These are phyloP conservation scores for Campaea margaritaria DNA, from an alignment of 2,888 invertebrate genomes.

Conservation along the genomic window DNA sequence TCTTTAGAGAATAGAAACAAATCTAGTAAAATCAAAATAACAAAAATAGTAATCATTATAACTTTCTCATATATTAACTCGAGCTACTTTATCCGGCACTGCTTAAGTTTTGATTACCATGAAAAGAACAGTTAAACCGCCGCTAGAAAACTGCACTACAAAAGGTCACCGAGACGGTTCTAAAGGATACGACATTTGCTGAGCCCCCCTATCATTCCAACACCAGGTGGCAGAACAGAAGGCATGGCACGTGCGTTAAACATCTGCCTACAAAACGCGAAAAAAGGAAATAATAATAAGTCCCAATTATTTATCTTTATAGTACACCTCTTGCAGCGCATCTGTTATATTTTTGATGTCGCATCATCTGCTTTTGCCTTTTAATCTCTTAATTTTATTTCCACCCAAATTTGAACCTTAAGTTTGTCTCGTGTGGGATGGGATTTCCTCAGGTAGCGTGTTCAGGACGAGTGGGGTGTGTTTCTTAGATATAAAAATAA, in stretches of 20 bases:
- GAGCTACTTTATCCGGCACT: background rate
- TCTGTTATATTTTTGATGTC: slow-evolving; percentile 67
- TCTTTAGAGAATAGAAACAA: too few relatives aligned
- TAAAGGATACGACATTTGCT: slow-evolving; percentile 51
- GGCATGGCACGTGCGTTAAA: slow-evolving; percentile 73
- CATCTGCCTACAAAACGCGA: slow-evolving; percentile 73
- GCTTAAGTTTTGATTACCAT: background rate
- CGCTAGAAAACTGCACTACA: slow-evolving; percentile 2
- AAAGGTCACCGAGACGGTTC: slow-evolving; percentile 16
- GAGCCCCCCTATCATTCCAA: slow-evolving; percentile 63
- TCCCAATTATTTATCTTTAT: slow-evolving; percentile 66
- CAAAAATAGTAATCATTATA: too few relatives aligned
- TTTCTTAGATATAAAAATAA: slow-evolving; percentile 37
- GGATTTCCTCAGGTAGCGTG: slow-evolving; percentile 9
- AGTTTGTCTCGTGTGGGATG: background rate
- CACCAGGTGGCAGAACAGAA: slow-evolving; percentile 72
- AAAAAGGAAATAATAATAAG: slow-evolving; percentile 60
- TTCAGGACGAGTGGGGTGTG: slow-evolving; percentile 9
- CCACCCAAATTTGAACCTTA: slow-evolving; percentile 26
- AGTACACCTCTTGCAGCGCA: slow-evolving; percentile 63
- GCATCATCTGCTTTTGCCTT: slow-evolving; percentile 54
- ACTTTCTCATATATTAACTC: background rate
- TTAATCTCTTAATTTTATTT: slow-evolving; percentile 24
- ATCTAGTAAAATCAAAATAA: too few relatives aligned
- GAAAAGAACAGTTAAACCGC: background rate